phyloP scores from a whole-genome alignment of 2,797 vertebrate genomes.

The Champsocephalus esox region DNA sequence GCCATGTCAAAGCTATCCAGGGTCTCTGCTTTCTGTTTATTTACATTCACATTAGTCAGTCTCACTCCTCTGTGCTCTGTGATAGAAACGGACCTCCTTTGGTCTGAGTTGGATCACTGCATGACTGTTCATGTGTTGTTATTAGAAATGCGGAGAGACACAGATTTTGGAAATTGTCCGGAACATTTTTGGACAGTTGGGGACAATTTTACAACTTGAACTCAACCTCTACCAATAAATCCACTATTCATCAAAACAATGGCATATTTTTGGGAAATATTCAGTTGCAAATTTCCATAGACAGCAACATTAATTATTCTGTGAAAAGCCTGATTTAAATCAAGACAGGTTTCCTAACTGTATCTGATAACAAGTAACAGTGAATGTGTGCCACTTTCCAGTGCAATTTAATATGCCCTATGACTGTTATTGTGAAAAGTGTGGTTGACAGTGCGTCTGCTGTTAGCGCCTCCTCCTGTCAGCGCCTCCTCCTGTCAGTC shows the following conservation, averaged over 20 bases:
- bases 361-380: constrained; percentile 14
- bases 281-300: constrained; percentile 28
- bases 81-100: constrained; percentile 21
- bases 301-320: constrained; percentile 19
- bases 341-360: constrained; percentile 22
- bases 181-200: constrained; percentile 12
- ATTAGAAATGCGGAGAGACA: neutral
- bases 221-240: constrained; percentile 18
- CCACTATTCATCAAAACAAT: neutral
- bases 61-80: constrained; percentile 23
- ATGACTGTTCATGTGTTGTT: constrained; percentile 2
- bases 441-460: constrained; percentile 12
- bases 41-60: constrained; percentile 46
- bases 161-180: constrained; percentile 17
- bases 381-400: constrained; percentile 26
- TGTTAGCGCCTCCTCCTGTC: constrained; percentile 1
- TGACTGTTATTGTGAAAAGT: constrained; percentile 25
- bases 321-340: neutral
- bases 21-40: constrained; percentile 54
- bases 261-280: neutral
- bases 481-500: neutral
- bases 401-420: neutral
- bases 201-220: constrained; percentile 1
- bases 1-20: constrained; percentile 36
- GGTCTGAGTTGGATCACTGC: constrained; percentile 22